A percentile compares a stretch with the other conserved stretches of the same genome.
Evolutionary conservation across 1,140 invertebrate species (phyloP).

Genomic region (Bicyclus anynana): DNA sequence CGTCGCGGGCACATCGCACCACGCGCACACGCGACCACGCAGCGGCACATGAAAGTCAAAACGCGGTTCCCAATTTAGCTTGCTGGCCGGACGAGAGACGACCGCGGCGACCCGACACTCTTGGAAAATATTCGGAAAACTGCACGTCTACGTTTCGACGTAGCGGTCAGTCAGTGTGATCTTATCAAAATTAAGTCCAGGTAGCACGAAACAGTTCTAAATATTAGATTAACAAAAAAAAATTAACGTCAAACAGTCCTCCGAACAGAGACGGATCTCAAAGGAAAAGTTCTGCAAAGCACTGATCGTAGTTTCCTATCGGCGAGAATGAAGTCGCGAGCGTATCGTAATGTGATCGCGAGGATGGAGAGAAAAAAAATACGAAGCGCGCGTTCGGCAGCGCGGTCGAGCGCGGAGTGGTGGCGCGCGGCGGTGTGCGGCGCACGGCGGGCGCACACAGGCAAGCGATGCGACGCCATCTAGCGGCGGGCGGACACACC

Average conservation of each 20-base stretch:
- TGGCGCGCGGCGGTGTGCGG: conserved; percentile 50
- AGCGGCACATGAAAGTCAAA: conserved; percentile 74
- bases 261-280: background rate
- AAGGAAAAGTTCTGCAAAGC: conserved; percentile 17
- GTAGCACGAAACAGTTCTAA: conserved; percentile 25
- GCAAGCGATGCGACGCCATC: conserved; percentile 52
- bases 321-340: conserved; percentile 37
- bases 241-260: background rate
- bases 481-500: conserved; percentile 59
- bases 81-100: conserved; percentile 51
- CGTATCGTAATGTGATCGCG: conserved; percentile 42
- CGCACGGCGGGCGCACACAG: conserved; percentile 49
- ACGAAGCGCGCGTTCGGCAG: conserved; percentile 63
- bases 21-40: conserved; percentile 65
- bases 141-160: conserved; percentile 46
- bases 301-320: conserved; percentile 32
- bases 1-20: conserved; percentile 70
- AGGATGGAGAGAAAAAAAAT: conserved; percentile 24
- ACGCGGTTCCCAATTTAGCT: conserved; percentile 70
- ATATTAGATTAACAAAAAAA: background rate
- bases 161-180: conserved; percentile 29
- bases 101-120: conserved; percentile 35
- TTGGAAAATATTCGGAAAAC: conserved; percentile 24
- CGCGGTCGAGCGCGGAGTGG: conserved; percentile 72
- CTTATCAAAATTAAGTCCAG: conserved; percentile 45